Base-by-base conservation (phyloP, 2,888 invertebrate genomes). In the Thysanoteuthis rhombus region DNA sequence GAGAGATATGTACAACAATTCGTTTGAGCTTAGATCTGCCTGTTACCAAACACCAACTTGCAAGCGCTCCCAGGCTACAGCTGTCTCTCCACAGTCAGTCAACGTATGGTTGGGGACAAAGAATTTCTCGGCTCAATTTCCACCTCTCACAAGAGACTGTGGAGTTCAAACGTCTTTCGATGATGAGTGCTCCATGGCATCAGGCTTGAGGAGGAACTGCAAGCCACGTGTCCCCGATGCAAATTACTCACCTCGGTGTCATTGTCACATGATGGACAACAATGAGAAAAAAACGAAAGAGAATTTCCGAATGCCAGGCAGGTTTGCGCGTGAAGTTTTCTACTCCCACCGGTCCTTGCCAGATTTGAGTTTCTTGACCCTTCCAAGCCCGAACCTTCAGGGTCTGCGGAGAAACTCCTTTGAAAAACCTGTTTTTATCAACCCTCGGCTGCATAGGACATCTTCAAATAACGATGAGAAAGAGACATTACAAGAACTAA, bases 21-120 rank as follows among this genome's bases (percentile, higher is more conserved):
- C 93, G 5, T 47, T 93, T 93, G 93, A 93, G 36, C 39, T 58
- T 25, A 58, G 52, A 39, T 47, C 92, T 32, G 32, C 92, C 36
- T 92, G 92, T 45, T 93, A 47, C 28, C 95, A 95, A 93, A 95
- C 95, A n/a, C 94, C 94, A 52, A 52, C 93, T 38, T 94, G 93
- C 39, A 95, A 95, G 42, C 95, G 93, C 38, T 94, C 94, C 36
- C 94, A 95, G 92, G 95, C 95, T 28, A 96, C 96, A 3, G 93
- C 95, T 16, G 95, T 96, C 38, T 96, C 96, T 16, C 96, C 96
- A 2, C 95, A 95, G 38, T 96, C 96, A 36, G 95, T 96, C 0
- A 96, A 95, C 8, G 94, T 96, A n/a, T 96, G 96, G 96, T 95
- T 95, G 75, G 96, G 96, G 16, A 96, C 96, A 16, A 96, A 96